Evolutionary conservation across 1,140 invertebrate species (phyloP), one percentile per base, ranked within the genome.

Genomic region (Bombus sibiricus): DNA sequence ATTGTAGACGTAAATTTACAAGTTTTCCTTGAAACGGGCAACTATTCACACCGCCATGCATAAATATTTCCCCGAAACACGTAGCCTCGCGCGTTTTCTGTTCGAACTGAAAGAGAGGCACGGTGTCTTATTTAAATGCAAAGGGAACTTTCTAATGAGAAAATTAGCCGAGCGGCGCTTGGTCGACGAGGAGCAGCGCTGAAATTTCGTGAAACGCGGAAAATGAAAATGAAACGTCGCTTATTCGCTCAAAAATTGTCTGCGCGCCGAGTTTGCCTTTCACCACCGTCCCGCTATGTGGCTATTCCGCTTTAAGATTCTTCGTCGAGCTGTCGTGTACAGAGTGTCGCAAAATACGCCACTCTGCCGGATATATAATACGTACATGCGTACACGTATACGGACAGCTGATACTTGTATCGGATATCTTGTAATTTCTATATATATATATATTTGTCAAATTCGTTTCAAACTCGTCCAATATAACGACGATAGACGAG

Each of bases 41-140:
- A 81, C 72, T 81, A 81, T 81, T 81, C 68, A 28, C 47, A 32
- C 47, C 28, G 37, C 59, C 25, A 6, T 64, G 72, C 53, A 66
- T 75, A 53, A 53, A 53, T 53, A 74, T 82, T 66, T 53, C 72
- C 41, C 25, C 37, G 25, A 82, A 34, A 5, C 53, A 47, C 69
- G 53, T 68, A 34, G 77, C 12, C 6, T 8, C 59, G 12, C 18
- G 64, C 18, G 32, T 53, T 82, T 47, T 74, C 71, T n/a, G 43
- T 82, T 74, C 53, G 47, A 37, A 57, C n/a, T 3, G 43, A 12
- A 18, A 22, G 18, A 34, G 62, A 62, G n/a, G 41, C 37, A 13
- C 69, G 57, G 22, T 43, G 57, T 82, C 87, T 88, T 88, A 83
- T 86, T 88, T 86, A 86, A 88, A 88, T 86, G 85, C 85, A 81